Conservation (phyloP, 2,888 invertebrate genomes). For the Notocelia uddmanniana region DNA sequence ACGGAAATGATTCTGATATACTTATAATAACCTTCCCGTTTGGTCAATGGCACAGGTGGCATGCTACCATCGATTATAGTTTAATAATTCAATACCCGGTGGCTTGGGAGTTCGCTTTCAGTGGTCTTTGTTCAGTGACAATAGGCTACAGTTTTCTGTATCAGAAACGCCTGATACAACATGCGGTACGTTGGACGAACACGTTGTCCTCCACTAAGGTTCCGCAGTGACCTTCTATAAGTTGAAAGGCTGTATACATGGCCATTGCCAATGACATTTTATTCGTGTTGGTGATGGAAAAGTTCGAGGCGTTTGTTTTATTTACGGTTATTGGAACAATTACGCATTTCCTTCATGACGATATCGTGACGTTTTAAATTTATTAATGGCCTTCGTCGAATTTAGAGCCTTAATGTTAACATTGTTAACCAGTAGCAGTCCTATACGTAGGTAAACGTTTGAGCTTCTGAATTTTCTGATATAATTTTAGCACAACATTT, state of each 20-base stretch:
- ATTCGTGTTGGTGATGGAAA: slow-evolving; percentile 13
- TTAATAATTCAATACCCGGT: slow-evolving; percentile 49
- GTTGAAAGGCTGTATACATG: slow-evolving; percentile 52
- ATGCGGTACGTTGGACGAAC: slow-evolving; percentile 56
- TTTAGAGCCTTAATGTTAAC: neutral
- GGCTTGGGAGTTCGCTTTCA: slow-evolving; percentile 30
- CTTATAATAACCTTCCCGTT: slow-evolving; percentile 15
- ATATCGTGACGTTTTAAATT: neutral
- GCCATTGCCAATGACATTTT: slow-evolving; percentile 65
- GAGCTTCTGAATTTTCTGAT: too few relatives aligned
- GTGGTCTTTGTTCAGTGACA: slow-evolving; percentile 48
- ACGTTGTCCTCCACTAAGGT: slow-evolving; percentile 58
- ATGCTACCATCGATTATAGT: slow-evolving; percentile 50
- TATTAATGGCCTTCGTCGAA: neutral
- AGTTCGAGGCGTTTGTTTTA: slow-evolving; percentile 2
- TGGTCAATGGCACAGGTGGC: slow-evolving; percentile 30
- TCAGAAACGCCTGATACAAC: slow-evolving; percentile 37
- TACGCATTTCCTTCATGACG: neutral
- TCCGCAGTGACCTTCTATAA: slow-evolving; percentile 60
- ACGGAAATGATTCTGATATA: slow-evolving; percentile 27
- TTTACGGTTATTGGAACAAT: slow-evolving; percentile 1
- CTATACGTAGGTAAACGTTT: too few relatives aligned
- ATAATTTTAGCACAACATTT: too few relatives aligned
- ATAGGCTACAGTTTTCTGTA: slow-evolving; percentile 54
- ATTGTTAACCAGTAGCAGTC: neutral